Conservation (phyloP, 1,140 invertebrate genomes). For the Drosophila nikananu region DNA sequence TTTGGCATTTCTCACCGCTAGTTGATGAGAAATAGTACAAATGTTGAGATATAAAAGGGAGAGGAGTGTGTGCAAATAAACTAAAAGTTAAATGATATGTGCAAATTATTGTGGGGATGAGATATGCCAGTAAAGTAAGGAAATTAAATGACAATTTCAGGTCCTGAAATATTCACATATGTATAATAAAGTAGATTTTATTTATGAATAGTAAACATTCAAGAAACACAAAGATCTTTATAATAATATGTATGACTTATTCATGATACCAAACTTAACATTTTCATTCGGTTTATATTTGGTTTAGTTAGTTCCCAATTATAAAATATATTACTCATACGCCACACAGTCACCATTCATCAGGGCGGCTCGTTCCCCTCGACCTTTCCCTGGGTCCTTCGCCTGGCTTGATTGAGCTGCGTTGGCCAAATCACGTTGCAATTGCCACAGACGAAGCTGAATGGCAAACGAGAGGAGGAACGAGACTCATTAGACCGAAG, state of each 20-base stretch:
- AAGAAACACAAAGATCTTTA: not conserved
- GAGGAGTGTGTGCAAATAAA: constrained; percentile 35
- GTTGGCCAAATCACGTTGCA: constrained; percentile 76
- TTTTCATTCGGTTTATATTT: not conserved
- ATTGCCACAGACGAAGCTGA: constrained; percentile 54
- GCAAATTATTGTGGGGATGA: constrained; percentile 1
- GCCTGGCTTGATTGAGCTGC: constrained; percentile 59
- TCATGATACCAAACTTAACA: too few species aligned
- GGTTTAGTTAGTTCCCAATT: constrained; percentile 41
- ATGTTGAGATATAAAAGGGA: constrained; percentile 17
- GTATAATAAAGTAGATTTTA: not conserved
- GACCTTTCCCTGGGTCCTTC: not conserved
- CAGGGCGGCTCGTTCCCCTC: not conserved
- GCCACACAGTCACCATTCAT: constrained; percentile 46
- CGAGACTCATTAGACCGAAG: constrained; percentile 76
- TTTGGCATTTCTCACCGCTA: constrained; percentile 24
- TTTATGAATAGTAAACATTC: not conserved
- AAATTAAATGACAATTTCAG: not conserved
- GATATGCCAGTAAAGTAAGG: not conserved
- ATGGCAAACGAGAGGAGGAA: constrained; percentile 51
- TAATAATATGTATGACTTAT: not conserved
- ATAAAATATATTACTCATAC: constrained; percentile 54
- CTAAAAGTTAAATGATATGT: constrained; percentile 32
- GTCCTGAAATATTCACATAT: not conserved
- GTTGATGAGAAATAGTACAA: constrained; percentile 31